Percentiles rank a stretch among this genome's conserved stretches.
These are phyloP conservation scores for Manduca sexta DNA, from an alignment of 1,140 invertebrate genomes.

Conservation along the genomic window DNA sequence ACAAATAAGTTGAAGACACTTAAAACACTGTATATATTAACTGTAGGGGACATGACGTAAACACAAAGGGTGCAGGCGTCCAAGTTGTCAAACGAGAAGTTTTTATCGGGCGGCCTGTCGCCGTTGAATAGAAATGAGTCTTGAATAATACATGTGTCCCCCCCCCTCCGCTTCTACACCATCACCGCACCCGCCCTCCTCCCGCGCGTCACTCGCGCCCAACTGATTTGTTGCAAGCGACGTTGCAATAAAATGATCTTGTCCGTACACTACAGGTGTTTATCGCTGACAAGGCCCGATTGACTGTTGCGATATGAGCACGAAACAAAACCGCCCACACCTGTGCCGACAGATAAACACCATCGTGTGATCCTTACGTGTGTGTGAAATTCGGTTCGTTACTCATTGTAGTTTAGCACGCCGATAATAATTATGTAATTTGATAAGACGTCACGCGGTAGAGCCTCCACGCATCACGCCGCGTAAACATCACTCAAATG, in stretches of 20 bases:
- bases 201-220: slow-evolving; percentile 18
- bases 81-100: slow-evolving; percentile 68
- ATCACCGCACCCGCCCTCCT: slow-evolving; percentile 8
- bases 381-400: background rate
- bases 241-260: slow-evolving; percentile 31
- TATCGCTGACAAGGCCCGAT: background rate
- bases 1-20: slow-evolving; percentile 25
- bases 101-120: slow-evolving; percentile 67
- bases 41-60: slow-evolving; percentile 47
- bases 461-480: background rate
- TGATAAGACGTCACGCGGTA: slow-evolving; percentile 2
- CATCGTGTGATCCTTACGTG: background rate
- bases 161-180: slow-evolving; percentile 17
- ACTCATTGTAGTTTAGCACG: background rate
- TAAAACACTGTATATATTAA: slow-evolving; percentile 21
- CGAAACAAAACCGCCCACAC: slow-evolving; percentile 1
- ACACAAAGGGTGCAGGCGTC: slow-evolving; percentile 67
- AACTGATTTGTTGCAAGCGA: slow-evolving; percentile 51
- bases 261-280: slow-evolving; percentile 19
- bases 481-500: background rate
- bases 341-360: background rate
- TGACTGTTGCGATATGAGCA: background rate
- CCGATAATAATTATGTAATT: slow-evolving; percentile 1
- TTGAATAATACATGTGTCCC: slow-evolving; percentile 64
- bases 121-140: slow-evolving; percentile 66